A percentile compares a stretch with the other conserved stretches of the same genome.
Evolutionary conservation across 2,113 vertebrate genomes (phyloP).

Genomic region (Neogale vison): DNA sequence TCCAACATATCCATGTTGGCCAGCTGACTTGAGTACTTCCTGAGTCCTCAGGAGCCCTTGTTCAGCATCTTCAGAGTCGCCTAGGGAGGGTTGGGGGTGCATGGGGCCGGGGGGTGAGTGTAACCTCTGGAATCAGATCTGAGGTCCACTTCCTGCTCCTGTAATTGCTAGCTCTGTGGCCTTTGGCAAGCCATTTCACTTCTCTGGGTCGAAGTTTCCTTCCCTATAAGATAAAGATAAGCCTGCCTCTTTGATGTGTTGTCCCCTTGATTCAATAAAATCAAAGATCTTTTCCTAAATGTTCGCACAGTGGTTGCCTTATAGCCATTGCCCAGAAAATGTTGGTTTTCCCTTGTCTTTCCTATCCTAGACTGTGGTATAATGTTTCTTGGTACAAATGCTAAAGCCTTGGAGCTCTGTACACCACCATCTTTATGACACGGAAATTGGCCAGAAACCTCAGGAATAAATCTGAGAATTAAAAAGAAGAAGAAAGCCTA

Average conservation of each 20-base stretch:
- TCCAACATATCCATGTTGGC: not conserved
- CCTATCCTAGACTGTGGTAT: not conserved
- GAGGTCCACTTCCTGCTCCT: not conserved
- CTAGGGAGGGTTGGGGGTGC: not conserved
- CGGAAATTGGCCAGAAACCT: not conserved
- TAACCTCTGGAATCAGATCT: not conserved
- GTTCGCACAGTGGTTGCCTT: not conserved
- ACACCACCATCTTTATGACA: not conserved
- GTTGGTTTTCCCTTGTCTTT: not conserved
- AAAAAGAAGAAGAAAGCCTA: not conserved
- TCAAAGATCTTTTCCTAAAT: not conserved
- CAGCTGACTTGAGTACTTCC: not conserved
- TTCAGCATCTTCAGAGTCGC: too few species aligned
- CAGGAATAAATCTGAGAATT: not conserved
- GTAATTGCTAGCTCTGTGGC: not conserved
- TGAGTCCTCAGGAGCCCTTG: not conserved
- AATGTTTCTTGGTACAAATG: not conserved
- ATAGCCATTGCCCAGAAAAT: not conserved
- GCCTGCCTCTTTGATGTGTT: not conserved
- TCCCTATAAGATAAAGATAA: not conserved
- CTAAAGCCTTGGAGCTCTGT: not conserved
- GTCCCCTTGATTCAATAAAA: not conserved
- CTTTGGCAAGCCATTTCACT: not conserved
- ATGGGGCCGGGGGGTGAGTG: accelerated
- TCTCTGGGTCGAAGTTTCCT: not conserved